Evolutionary conservation across 92 coral and sea anemone species (phyloP).

Genomic region (Scolanthus callimorphus): DNA sequence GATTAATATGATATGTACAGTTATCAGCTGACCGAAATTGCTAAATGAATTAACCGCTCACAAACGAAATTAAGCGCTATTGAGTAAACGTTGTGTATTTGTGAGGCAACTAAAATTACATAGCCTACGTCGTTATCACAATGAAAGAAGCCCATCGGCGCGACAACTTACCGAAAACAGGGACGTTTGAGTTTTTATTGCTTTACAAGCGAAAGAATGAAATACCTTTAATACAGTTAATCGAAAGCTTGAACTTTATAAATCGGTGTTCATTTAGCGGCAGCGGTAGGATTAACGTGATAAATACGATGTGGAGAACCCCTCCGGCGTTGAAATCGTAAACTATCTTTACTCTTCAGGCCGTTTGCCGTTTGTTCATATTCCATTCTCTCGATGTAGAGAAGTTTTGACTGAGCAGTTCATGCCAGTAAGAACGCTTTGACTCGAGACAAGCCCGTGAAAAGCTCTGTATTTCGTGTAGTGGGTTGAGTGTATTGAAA

Average conservation of each 20-base stretch:
- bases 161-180: conserved; percentile 8
- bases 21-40: conserved; percentile 17
- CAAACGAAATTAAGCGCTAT: conserved; percentile 11
- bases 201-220: not conserved
- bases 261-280: conserved; percentile 5
- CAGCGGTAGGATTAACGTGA: not conserved
- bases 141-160: not conserved
- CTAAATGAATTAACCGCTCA: conserved; percentile 48
- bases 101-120: not conserved
- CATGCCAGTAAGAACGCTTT: no score
- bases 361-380: no score
- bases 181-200: not conserved
- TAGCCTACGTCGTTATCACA: not conserved
- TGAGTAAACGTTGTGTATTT: not conserved
- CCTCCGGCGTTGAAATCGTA: not conserved
- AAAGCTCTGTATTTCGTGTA: not conserved
- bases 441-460: no score
- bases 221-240: conserved; percentile 4
- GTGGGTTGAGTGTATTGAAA: not conserved
- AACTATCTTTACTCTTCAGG: no score
- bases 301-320: not conserved
- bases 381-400: no score
- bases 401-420: no score
- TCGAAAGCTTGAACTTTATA: conserved; percentile 1
- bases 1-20: conserved; percentile 20